Percentiles rank a stretch among this genome's conserved stretches.
phyloP scores from a whole-genome alignment of 2,113 vertebrate genomes.

The Leucoraja erinaceus region DNA sequence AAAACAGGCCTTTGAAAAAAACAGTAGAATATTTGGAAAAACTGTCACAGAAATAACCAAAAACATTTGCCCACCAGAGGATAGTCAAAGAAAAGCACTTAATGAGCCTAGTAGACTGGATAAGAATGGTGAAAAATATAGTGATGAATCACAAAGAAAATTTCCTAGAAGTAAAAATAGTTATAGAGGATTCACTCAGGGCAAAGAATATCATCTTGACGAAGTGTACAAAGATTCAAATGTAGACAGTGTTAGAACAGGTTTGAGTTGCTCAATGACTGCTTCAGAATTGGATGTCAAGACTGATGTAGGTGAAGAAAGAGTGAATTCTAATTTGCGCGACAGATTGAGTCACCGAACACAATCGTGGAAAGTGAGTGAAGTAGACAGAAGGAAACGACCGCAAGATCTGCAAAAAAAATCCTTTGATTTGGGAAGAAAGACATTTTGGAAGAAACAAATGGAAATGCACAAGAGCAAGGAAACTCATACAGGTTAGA shows the following conservation, averaged over 20 bases:
- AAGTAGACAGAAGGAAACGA: slow-evolving; percentile 51
- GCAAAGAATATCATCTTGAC: slow-evolving; percentile 62
- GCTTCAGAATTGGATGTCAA: not conserved
- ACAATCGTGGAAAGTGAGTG: slow-evolving; percentile 47
- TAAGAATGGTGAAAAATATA: slow-evolving; percentile 47
- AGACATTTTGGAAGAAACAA: slow-evolving; percentile 63
- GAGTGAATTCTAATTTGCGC: not conserved
- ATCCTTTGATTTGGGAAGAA: slow-evolving; percentile 56
- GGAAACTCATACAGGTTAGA: slow-evolving; percentile 88
- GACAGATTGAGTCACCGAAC: slow-evolving; percentile 44
- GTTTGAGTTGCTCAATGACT: not conserved
- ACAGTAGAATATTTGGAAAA: slow-evolving; percentile 55
- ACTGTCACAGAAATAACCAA: slow-evolving; percentile 52
- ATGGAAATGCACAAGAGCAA: slow-evolving; percentile 78
- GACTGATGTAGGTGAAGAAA: not conserved
- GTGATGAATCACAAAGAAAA: slow-evolving; percentile 55
- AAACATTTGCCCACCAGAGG: slow-evolving; percentile 50
- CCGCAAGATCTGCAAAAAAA: slow-evolving; percentile 59
- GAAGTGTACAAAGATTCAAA: slow-evolving; percentile 55
- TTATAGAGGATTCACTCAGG: slow-evolving; percentile 55
- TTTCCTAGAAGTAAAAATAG: slow-evolving; percentile 55
- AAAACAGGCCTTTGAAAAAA: slow-evolving; percentile 53
- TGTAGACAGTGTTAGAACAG: slow-evolving; percentile 41
- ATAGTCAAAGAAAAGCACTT: slow-evolving; percentile 56
- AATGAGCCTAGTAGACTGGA: slow-evolving; percentile 53